Evolutionary conservation across 2,797 vertebrate genomes (phyloP), one percentile per base, ranked within the genome.

Genomic region (Coendou prehensilis): DNA sequence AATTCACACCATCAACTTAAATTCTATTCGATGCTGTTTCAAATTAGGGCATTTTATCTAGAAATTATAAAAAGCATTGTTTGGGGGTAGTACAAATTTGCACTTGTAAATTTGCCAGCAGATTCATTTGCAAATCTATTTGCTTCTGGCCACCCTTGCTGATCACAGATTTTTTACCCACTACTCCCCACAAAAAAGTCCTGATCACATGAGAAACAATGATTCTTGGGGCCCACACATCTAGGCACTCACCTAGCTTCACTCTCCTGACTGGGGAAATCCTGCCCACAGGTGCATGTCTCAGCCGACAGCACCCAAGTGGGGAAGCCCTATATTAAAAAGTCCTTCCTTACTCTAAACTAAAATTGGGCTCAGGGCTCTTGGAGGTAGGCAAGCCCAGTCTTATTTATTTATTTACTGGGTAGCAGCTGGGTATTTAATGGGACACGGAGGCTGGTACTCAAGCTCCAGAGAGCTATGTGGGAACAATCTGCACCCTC

Each of bases 1-100:
- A 97, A 97, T 98, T 98, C 98, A 97, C 98, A 98, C 98, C 97
- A 98, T 98, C 98, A 98, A 98, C 98, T 98, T 96, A 97, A 97
- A 97, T 97, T 98, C 97, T 97, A 97, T 96, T 98, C 56, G 23
- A 96, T 97, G 97, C 96, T 98, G 97, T 97, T 98, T 97, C 97
- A 97, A 98, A 99, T 98, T 97, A 98, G 84, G 96, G 91, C 98
- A 97, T 97, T 98, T 98, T 98, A 98, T 97, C 97, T 96, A 80
- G 84, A 94, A 93, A 89, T 94, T 91, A 96, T 90, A 79, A 91
- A 97, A 96, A 94, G 91, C 78, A 75, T 50, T 64, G 89, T 87
- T 61, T 80, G n/a, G 17, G 61, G 56, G 15, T 17, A 47, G 52
- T 23, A 22, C 37, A 75, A 75, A 75, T 75, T 71, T 26, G 8